These are phyloP conservation scores for Onchidella celtica DNA, from an alignment of 2,888 invertebrate species.

Conservation along the genomic window DNA sequence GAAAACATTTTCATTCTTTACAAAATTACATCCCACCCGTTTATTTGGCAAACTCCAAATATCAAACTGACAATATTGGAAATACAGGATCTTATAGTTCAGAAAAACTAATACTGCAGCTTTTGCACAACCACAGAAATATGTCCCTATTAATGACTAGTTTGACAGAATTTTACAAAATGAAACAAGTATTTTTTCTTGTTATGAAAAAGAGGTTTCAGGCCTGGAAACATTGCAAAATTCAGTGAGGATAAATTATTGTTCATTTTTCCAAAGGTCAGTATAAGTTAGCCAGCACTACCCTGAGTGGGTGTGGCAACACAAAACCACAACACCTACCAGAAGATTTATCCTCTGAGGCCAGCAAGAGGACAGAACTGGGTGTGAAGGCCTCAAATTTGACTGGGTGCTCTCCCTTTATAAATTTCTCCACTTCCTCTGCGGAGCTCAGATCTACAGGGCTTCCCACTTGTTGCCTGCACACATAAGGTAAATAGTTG, in stretches of 20 bases:
- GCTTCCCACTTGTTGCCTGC: conserved; percentile 57
- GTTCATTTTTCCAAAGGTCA: not conserved
- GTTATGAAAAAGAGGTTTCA: not conserved
- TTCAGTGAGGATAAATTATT: not conserved
- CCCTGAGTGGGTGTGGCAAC: not conserved
- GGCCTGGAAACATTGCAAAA: not conserved
- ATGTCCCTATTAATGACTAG: too few relatives aligned
- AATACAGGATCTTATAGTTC: too few relatives aligned
- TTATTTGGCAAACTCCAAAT: too few relatives aligned
- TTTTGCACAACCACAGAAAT: too few relatives aligned
- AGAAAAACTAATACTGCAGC: too few relatives aligned
- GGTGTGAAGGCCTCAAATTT: conserved; percentile 50
- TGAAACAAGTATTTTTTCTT: too few relatives aligned
- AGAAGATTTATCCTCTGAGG: conserved; percentile 53
- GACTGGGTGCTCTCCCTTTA: conserved; percentile 53
- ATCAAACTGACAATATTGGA: too few relatives aligned
- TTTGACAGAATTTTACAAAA: too few relatives aligned
- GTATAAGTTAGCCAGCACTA: not conserved
- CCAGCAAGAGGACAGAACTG: conserved; percentile 59
- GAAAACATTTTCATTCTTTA: too few relatives aligned
- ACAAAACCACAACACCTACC: conserved; percentile 28
- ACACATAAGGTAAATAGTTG: too few relatives aligned
- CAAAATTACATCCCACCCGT: too few relatives aligned
- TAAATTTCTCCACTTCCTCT: conserved; percentile 53
- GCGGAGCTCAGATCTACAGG: conserved; percentile 55